A percentile compares a stretch with the other conserved stretches of the same genome.
Evolutionary conservation across 1,140 invertebrate species (phyloP).

Genomic region (Diorhabda elongata): DNA sequence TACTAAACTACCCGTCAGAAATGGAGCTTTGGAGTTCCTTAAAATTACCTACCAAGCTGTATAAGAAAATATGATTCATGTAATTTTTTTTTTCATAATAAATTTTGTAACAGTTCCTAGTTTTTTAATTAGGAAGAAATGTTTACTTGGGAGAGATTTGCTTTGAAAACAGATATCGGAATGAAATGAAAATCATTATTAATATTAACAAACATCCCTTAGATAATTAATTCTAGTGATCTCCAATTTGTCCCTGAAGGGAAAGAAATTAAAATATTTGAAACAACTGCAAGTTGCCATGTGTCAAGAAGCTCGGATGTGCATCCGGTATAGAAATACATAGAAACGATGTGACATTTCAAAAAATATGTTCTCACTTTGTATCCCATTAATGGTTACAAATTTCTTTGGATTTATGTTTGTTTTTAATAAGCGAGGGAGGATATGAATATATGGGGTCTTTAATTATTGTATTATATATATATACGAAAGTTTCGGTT

Average conservation of each 20-base stretch:
- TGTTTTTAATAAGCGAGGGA: slow-evolving; percentile 24
- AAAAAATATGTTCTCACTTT: slow-evolving; percentile 37
- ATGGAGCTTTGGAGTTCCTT: too few relatives aligned
- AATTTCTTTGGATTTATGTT: slow-evolving; percentile 36
- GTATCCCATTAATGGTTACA: slow-evolving; percentile 38
- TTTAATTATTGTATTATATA: slow-evolving; percentile 1
- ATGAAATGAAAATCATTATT: too few relatives aligned
- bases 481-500: background rate
- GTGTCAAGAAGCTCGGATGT: slow-evolving; percentile 31
- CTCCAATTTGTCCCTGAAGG: slow-evolving; percentile 30
- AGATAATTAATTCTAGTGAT: background rate
- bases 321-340: slow-evolving; percentile 25
- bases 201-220: too few relatives aligned
- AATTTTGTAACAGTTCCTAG: too few relatives aligned
- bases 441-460: slow-evolving; percentile 18
- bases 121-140: too few relatives aligned
- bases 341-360: slow-evolving; percentile 21
- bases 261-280: slow-evolving; percentile 36
- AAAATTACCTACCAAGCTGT: too few relatives aligned
- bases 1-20: too few relatives aligned
- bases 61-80: too few relatives aligned
- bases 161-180: too few relatives aligned
- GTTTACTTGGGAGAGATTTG: too few relatives aligned
- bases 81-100: too few relatives aligned
- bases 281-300: slow-evolving; percentile 33